Evolutionary conservation across 2,888 invertebrate genomes (phyloP).

Genomic region (Micropterix aruncella): DNA sequence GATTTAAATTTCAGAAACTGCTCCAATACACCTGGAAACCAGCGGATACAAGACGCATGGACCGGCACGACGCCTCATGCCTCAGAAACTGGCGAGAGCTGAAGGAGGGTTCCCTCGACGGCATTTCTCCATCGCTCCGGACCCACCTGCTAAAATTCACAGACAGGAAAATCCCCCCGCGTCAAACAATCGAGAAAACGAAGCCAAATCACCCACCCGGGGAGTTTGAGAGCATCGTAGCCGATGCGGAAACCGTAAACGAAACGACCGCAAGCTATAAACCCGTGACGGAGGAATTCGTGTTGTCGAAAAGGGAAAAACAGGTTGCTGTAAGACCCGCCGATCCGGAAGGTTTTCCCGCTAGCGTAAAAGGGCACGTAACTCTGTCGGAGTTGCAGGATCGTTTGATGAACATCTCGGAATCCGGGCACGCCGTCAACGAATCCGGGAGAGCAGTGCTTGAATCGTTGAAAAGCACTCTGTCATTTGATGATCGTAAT

Average conservation of each 20-base stretch:
- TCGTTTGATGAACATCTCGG: not conserved
- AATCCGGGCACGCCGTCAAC: not conserved
- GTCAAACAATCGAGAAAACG: conserved; percentile 24
- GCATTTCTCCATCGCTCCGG: conserved; percentile 26
- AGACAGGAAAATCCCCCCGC: conserved; percentile 35
- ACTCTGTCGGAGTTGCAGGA: not conserved
- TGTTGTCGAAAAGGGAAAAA: no score
- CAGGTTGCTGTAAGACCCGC: not conserved
- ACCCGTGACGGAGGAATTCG: conserved; percentile 11
- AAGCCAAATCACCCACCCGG: conserved; percentile 23
- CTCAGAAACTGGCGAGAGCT: conserved; percentile 56
- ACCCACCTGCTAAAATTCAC: conserved; percentile 55
- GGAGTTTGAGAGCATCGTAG: conserved; percentile 34
- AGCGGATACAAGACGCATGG: conserved; percentile 36
- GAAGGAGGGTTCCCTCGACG: conserved; percentile 35
- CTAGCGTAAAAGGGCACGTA: no score
- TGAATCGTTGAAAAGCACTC: conserved; percentile 13
- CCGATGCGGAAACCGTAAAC: conserved; percentile 16
- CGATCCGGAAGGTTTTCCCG: not conserved
- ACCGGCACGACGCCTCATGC: conserved; percentile 50
- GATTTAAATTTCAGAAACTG: conserved; percentile 38
- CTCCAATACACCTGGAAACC: conserved; percentile 52
- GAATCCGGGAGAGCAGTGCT: conserved; percentile 5
- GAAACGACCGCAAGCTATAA: conserved; percentile 17
- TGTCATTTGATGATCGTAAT: conserved; percentile 11